Base-by-base conservation (phyloP, 2,888 invertebrate genomes). In the Drosophila quinaria region DNA sequence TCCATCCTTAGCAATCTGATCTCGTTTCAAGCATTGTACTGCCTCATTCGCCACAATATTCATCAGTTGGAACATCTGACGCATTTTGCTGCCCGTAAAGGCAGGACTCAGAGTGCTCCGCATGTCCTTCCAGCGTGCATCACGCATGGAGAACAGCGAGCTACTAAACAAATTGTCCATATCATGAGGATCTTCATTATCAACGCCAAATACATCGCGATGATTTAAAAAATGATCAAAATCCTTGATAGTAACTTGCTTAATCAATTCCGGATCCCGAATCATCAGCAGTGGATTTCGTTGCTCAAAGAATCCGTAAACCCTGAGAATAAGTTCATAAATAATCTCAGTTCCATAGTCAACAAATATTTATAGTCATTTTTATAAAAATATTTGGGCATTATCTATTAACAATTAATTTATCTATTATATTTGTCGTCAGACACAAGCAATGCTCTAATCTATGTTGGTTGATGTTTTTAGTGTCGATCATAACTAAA, bases 211-310 rank as follows among this genome's bases (percentile, higher is more conserved):
- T 1, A 93, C 35, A 8, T 87, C 60, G 1, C 93, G 91, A 77
- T 94, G 94, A 81, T 94, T 94, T 0, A 93, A 71, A 78, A 94
- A 94, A 74, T 93, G 93, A 50, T 94, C 94, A 42, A 95, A 95
- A 70, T 95, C 94, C 78, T 94, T 95, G 1, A 95, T 92, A 0
- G 94, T 93, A 17, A 94, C 93, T 47, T 89, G 92, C 71, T 94
- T 94, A 3, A 94, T 91, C 13, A 94, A 60, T 46, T 94, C 94
- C 0, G 94, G 94, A 80, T 94, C 94, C 1, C 93, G 91, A 11
- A 95, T 90, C 33, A 94, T 68, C 4, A 94, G 63, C 0, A 93
- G 61, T 0, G 94, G 94, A 0, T 70, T 74, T 0, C 91, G 66
- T 35, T 94, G 93, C 77, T 94, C 94, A 67, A 92, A 94, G 35